Base-by-base conservation (phyloP, 2,797 vertebrate genomes). In the Adelosebastes latens region DNA sequence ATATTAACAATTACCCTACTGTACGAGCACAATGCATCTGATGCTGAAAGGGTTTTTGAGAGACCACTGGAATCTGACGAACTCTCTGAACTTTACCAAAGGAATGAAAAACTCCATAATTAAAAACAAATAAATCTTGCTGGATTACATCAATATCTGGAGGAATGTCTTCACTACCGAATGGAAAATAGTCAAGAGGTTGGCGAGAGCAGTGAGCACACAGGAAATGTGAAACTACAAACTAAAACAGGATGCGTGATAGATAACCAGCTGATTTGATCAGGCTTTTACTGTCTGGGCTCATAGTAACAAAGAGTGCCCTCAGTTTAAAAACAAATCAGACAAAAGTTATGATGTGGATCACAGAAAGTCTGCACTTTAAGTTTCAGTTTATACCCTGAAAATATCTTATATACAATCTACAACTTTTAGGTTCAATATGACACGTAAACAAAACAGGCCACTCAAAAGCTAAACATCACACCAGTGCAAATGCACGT, bases 51-150 rank as follows among this genome's bases (percentile, higher is more conserved):
- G 14, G 49, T 77, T 63, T 70, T 63, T 67, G 22, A 25, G 65
- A 73, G 75, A 75, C 39, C 13, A 56, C 22, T 49, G 75, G 74
- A 88, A 85, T 81, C 56, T 55, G 3, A 73, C 32, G 10, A 87
- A 88, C 76, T 83, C 72, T 49, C n/a, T 82, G 59, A 75, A 77
- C 77, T 66, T 77, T n/a, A 75, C 46, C 73, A 59, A 77, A 65
- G 77, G 29, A 62, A 22, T 55, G 42, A 76, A 69, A 60, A 20
- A 60, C 29, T 59, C 8, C 52, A 53, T 89, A 80, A 90, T 88
- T 83, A 81, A 89, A 93, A 89, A 82, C 84, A 94, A 92, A 90
- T 86, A 87, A 81, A 90, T 80, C 63, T 88, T 59, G 58, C 53
- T 75, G 78, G 85, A 90, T 88, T 88, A 72, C 72, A 81, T 84